Conservation (phyloP, 92 coral and sea anemone species). For the Zoanthus sansibaricus region DNA sequence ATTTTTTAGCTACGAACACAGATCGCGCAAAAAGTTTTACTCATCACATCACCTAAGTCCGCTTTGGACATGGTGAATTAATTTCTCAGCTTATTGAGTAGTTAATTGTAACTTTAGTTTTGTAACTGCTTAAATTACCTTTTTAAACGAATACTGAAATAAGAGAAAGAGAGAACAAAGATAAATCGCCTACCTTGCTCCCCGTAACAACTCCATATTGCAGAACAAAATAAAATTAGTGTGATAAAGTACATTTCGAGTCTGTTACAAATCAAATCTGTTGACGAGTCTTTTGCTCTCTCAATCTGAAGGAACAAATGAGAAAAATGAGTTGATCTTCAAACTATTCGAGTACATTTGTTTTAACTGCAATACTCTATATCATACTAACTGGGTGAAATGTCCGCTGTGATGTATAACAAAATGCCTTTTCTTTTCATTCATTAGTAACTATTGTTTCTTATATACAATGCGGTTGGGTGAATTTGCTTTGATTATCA, state of each 20-base stretch:
- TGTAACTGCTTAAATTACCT: not conserved
- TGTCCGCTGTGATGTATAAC: not conserved
- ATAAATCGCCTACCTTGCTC: not conserved
- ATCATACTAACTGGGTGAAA: not conserved
- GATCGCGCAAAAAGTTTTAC: too few relatives aligned
- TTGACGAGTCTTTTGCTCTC: not conserved
- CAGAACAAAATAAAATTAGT: not conserved
- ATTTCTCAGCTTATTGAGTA: too few relatives aligned
- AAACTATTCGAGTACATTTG: too few relatives aligned
- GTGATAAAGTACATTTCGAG: not conserved
- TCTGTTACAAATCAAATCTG: not conserved
- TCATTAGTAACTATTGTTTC: not conserved
- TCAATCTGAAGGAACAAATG: not conserved
- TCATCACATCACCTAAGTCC: too few relatives aligned
- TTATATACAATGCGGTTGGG: not conserved
- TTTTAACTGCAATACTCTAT: too few relatives aligned
- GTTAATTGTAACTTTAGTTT: not conserved
- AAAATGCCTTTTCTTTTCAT: not conserved
- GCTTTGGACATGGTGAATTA: too few relatives aligned
- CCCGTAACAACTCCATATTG: not conserved
- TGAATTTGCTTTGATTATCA: not conserved
- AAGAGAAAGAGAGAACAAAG: not conserved
- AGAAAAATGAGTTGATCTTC: not conserved
- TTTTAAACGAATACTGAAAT: not conserved
- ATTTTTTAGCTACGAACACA: too few relatives aligned